Base-by-base conservation (phyloP, 2,797 vertebrate species). In the Takifugu ocellatus region DNA sequence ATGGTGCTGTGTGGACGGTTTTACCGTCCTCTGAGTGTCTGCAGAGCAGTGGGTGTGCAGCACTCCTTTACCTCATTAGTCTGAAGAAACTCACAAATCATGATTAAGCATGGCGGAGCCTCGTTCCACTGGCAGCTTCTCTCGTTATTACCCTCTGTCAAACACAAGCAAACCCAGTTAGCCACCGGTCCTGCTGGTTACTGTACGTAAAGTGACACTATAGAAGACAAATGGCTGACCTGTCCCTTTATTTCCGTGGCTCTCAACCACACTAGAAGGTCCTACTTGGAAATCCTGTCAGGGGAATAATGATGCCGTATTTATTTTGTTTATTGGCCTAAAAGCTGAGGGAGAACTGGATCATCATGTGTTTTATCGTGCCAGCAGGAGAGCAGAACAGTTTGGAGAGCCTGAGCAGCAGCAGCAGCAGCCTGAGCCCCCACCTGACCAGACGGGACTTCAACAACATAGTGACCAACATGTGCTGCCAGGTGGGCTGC, bases 401-500 rank as follows among this genome's bases (percentile, higher is more conserved):
- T 50, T 10, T 69, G 61, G 90, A 91, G 74, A 76, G 36, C 27
- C 54, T 79, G 21, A 51, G 56, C 36, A 16, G 14, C 15, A 45
- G 43, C 21, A 33, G 31, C 31, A 33, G 31, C 31, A 59, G 12
- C 21, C 45, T 51, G 0, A 63, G 50, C 47, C 74, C 63, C 0
- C 64, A 77, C 17, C 4, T 85, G 50, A 63, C 53, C 73, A 79
- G 79, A 49, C 84, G 91, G 63, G 89, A 92, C 68, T 64, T 89
- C 1, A 91, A 90, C 26, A 80, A 82, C 51, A 63, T 88, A 1
- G 74, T 92, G 79, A 88, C 85, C 49, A 82, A 57, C 0, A 51
- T 86, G 61, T 93, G 92, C 78, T 92, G 91, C 78, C 81, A 88
- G 75, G 73, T 87, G 75, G 92, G 91, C 83, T 93, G 92, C 77